Evolutionary conservation across 2,113 vertebrate genomes (phyloP), one percentile per base, ranked within the genome.

Genomic region (Ptyas mucosa): DNA sequence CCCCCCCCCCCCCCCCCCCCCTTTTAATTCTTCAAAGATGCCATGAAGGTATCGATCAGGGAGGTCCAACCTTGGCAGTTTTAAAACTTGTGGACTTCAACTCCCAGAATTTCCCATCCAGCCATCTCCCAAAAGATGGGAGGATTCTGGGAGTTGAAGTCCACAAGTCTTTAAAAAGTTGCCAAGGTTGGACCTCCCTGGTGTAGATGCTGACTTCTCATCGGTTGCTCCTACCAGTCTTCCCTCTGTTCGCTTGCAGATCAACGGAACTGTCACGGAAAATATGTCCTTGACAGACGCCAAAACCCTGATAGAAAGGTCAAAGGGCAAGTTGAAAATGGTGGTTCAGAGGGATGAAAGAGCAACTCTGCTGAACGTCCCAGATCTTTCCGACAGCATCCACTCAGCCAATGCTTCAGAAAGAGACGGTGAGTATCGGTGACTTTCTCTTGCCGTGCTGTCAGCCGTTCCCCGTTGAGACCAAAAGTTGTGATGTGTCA

Each of bases 251-350:
- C 54, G 96, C 0, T 97, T 97, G 81, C 96, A 99, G 99, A 99
- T 99, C 97, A 99, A 99, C 93, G 99, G 99, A 96, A 99, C 99
- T 55, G 99, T 99, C 97, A 99, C 99, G 0, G 99, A 99, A 98
- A 99, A 99, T 96, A 99, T 99, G 98, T 99, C 99, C 91, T 97
- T 99, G 98, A 99, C 99, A 95, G 99, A 99, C 92, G 99, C 99
- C 94, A 99, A 99, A 97, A 99, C 99, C 89, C 98, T 99, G 97
- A 99, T 99, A 96, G 99, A 99, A 97, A 98, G 99, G 97, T 99
- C 99, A 95, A 99, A 99, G 98, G 99, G 99, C 97, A 99, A 99
- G 97, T 97, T 99, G 97, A 99, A 99, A 97, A 99, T 99, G 99
- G 99, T 99, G 23, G 99, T 99, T 96, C 99, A 99, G 96, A 98